phyloP scores from a whole-genome alignment of 1,140 invertebrate genomes.

The Drosophila simulans region DNA sequence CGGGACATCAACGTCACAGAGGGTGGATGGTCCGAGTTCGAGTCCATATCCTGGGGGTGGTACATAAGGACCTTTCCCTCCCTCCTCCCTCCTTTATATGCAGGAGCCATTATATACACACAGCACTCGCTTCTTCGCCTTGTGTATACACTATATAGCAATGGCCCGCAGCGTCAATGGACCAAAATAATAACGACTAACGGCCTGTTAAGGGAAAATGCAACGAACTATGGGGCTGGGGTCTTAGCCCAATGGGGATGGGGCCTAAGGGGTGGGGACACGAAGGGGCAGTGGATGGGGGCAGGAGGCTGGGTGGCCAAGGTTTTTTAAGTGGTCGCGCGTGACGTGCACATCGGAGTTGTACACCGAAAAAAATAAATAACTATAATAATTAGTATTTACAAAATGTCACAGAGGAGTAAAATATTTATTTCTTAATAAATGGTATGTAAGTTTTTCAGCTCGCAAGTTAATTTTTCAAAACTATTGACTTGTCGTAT shows the following conservation, averaged over 20 bases:
- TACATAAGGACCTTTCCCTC: conserved; percentile 62
- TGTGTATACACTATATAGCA: conserved; percentile 53
- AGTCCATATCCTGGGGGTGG: conserved; percentile 55
- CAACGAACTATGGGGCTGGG: conserved; percentile 35
- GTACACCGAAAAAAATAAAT: conserved; percentile 10
- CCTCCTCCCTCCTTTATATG: conserved; percentile 21
- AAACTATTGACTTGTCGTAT: too few species aligned
- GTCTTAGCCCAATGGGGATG: background rate
- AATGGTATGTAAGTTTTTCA: too few species aligned
- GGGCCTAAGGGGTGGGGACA: background rate
- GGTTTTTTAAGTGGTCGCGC: conserved; percentile 83
- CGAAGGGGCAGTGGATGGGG: background rate
- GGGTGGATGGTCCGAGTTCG: conserved; percentile 56
- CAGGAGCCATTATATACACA: conserved; percentile 31
- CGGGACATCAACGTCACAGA: conserved; percentile 81
- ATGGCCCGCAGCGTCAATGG: conserved; percentile 84
- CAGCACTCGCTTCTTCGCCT: conserved; percentile 33
- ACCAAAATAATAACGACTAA: conserved; percentile 84
- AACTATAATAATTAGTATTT: too few species aligned
- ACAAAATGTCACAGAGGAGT: too few species aligned
- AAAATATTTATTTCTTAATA: too few species aligned
- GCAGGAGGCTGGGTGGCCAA: conserved; percentile 59
- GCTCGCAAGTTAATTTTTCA: too few species aligned
- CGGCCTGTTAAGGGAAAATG: conserved; percentile 81
- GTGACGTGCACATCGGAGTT: conserved; percentile 64